phyloP scores from a whole-genome alignment of 1,140 invertebrate species.

The Philopotamus ludificatus region DNA sequence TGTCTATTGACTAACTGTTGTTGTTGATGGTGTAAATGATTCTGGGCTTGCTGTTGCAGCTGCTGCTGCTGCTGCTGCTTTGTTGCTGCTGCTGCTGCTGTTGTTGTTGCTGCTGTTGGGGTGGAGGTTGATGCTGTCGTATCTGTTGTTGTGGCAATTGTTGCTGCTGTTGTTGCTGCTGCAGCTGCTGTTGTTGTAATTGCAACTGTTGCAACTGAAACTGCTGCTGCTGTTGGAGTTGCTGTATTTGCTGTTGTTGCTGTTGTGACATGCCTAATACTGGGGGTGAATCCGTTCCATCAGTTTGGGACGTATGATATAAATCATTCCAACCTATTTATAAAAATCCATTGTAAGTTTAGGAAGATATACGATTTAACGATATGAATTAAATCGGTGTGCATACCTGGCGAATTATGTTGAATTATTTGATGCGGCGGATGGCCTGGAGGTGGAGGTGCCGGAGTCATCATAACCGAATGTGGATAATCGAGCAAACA shows the following conservation, averaged over 20 bases:
- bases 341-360: neutral
- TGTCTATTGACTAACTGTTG: conserved; percentile 12
- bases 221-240: conserved; percentile 46
- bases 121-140: conserved; percentile 51
- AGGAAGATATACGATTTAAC: neutral
- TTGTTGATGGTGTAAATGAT: too few relatives aligned
- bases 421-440: conserved; percentile 30
- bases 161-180: conserved; percentile 46
- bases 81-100: conserved; percentile 46
- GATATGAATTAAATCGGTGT: neutral
- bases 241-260: conserved; percentile 49
- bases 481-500: conserved; percentile 92
- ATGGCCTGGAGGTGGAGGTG: conserved; percentile 34
- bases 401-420: conserved; percentile 11
- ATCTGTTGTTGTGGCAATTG: conserved; percentile 52
- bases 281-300: conserved; percentile 37
- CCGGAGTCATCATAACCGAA: conserved; percentile 67
- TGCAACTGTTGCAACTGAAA: conserved; percentile 47
- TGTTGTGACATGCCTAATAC: conserved; percentile 41
- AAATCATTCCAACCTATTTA: conserved; percentile 40
- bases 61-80: conserved; percentile 50
- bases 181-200: conserved; percentile 43
- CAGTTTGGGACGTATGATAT: conserved; percentile 30
- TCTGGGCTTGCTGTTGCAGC: conserved; percentile 48
- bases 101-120: conserved; percentile 51